Evolutionary conservation across 37 sponge, comb jelly and placozoan species (phyloP), one percentile per base, ranked within the genome.

Genomic region (Aphrocallistes beatrix): DNA sequence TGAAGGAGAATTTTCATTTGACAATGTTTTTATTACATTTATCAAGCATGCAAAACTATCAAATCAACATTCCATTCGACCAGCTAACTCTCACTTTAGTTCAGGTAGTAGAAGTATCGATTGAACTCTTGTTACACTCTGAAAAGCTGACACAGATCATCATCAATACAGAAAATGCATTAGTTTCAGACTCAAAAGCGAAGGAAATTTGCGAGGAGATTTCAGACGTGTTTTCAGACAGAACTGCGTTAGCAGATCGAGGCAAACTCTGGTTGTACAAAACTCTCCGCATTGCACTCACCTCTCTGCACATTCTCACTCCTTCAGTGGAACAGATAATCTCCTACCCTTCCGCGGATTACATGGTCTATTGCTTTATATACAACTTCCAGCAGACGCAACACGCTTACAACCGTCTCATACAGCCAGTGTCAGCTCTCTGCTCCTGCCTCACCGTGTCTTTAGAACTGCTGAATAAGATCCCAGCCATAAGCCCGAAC

Each of bases 341-440:
- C 6, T 32, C 75, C 34, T 60, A 60, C 75, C 75, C 75, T 13
- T 25, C 75, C n/a, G 10, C 75, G n/a, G 75, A 60, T 60, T 60
- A 60, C n/a, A 60, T 60, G 75, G 75, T 60, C 32, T 60, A 60
- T 13, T 60, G 75, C n/a, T 60, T 60, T 13, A 60, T 60, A 32
- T 60, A 60, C 34, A 60, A 60, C 75, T 60, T 60, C 75, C 75
- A 60, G n/a, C 75, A 60, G n/a, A 19, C 75, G 8, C 75, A 60
- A 13, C 75, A 60, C 75, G 75, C 75, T 21, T 60, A 60, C 34
- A 60, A 60, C 75, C 75, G 75, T 19, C 34, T 60, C 8, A 60
- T 60, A 60, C 75, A 60, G 21, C 75, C 75, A 32, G 75, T 60
- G 25, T 60, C 75, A 19, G 75, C 75, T 28, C n/a, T 60, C 6